A percentile compares a stretch with the other conserved stretches of the same genome.
These are phyloP conservation scores for Spea multiplicata DNA, from an alignment of 2,113 vertebrate species.

Conservation along the genomic window DNA sequence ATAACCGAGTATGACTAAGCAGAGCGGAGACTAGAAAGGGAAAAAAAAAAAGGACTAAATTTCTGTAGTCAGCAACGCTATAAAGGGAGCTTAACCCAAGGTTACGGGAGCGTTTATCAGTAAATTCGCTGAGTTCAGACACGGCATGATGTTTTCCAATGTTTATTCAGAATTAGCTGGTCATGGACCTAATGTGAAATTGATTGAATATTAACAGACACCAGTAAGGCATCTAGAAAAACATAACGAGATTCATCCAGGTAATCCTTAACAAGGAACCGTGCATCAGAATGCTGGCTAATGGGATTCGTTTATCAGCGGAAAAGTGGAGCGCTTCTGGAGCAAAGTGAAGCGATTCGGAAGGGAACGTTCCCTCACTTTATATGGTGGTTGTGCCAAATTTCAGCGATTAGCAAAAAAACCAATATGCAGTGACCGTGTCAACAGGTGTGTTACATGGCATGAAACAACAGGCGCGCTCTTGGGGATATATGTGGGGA, in stretches of 20 bases:
- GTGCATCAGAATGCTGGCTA: not conserved
- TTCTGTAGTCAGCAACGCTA: conserved; percentile 65
- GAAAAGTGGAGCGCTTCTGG: too few species aligned
- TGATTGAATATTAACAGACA: conserved; percentile 97
- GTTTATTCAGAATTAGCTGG: conserved; percentile 95
- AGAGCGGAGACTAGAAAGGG: conserved; percentile 51
- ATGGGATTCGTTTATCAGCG: not conserved
- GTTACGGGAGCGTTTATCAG: conserved; percentile 81
- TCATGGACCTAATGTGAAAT: conserved; percentile 80
- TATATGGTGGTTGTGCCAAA: too few species aligned
- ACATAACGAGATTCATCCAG: conserved; percentile 44
- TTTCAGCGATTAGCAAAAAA: too few species aligned
- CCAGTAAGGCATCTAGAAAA: conserved; percentile 63
- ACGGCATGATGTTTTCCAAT: conserved; percentile 88
- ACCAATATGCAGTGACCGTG: too few species aligned
- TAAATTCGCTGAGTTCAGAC: conserved; percentile 73
- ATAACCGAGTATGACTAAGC: conserved; percentile 61
- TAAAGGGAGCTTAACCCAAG: conserved; percentile 67
- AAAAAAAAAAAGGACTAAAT: not conserved
- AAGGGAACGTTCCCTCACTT: too few species aligned
- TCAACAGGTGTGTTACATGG: too few species aligned
- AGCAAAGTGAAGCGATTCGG: too few species aligned
- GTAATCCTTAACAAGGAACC: conserved; percentile 43
- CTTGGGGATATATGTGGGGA: too few species aligned
- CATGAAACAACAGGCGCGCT: too few species aligned